phyloP scores from a whole-genome alignment of 2,888 invertebrate genomes.

The Ariolimax columbianus region DNA sequence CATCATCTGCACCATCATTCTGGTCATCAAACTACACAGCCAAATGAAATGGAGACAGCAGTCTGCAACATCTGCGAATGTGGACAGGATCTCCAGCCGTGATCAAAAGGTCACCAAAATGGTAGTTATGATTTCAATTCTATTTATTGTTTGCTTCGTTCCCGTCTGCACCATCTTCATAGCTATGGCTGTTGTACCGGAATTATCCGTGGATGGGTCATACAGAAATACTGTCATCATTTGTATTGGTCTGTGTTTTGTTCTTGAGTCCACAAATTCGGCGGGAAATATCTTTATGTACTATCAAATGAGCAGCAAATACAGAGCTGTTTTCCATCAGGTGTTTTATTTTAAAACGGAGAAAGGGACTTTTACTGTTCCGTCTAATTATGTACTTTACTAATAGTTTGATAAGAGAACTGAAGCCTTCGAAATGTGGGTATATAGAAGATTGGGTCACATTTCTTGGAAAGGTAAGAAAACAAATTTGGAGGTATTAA shows the following conservation, averaged over 20 bases:
- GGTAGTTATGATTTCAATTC: conserved; percentile 4
- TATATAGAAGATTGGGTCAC: too few relatives aligned
- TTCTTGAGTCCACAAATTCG: conserved; percentile 11
- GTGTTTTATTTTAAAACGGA: background rate
- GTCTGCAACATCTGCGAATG: background rate
- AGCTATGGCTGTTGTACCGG: conserved; percentile 9
- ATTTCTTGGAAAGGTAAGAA: too few relatives aligned
- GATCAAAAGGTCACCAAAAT: conserved; percentile 13
- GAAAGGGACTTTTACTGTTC: too few relatives aligned
- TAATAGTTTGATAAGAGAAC: too few relatives aligned
- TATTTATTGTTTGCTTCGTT: conserved; percentile 5
- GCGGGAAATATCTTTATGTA: conserved; percentile 8
- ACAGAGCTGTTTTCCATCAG: background rate
- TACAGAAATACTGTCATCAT: conserved; percentile 1
- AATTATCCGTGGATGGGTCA: conserved; percentile 8
- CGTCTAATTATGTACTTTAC: too few relatives aligned
- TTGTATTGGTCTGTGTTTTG: background rate
- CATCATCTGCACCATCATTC: background rate
- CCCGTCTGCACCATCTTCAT: conserved; percentile 9
- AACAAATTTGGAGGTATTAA: too few relatives aligned
- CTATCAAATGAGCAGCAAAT: conserved; percentile 20
- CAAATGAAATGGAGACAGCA: background rate
- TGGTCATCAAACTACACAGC: background rate
- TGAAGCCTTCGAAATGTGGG: too few relatives aligned
- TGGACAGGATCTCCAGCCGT: background rate